These are phyloP conservation scores for Rana temporaria DNA, from an alignment of 2,113 vertebrate genomes.

Conservation along the genomic window DNA sequence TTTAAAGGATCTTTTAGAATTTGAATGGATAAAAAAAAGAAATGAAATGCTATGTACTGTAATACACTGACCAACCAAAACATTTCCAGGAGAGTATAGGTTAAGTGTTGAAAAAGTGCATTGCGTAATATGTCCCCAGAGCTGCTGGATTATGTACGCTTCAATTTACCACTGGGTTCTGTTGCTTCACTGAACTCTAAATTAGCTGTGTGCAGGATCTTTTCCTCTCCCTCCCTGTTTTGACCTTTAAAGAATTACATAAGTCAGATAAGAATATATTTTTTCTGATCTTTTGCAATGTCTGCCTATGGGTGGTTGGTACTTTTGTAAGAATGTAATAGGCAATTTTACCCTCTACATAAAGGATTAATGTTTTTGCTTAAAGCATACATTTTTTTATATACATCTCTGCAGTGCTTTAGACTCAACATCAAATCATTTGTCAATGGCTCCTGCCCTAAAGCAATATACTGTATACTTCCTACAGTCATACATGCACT, in stretches of 20 bases:
- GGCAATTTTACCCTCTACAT: slow-evolving; percentile 18
- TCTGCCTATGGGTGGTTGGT: slow-evolving; percentile 32
- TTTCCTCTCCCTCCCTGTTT: slow-evolving; percentile 42
- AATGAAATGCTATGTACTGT: too few relatives aligned
- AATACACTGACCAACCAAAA: not conserved
- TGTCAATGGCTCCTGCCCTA: too few relatives aligned
- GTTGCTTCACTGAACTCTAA: slow-evolving; percentile 44
- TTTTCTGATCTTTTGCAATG: not conserved
- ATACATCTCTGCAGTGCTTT: too few relatives aligned
- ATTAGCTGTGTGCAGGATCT: slow-evolving; percentile 48
- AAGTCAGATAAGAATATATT: slow-evolving; percentile 31
- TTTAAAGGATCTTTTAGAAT: too few relatives aligned
- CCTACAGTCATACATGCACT: too few relatives aligned
- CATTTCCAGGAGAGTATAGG: slow-evolving; percentile 32
- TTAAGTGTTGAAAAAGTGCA: slow-evolving; percentile 22
- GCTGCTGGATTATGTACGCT: slow-evolving; percentile 47
- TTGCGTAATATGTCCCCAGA: slow-evolving; percentile 44
- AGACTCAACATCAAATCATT: too few relatives aligned
- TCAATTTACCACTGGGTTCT: slow-evolving; percentile 46
- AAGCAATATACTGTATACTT: too few relatives aligned
- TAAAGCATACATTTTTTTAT: not conserved
- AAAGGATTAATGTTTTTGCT: not conserved
- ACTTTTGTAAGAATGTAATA: slow-evolving; percentile 14
- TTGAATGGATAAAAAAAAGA: too few relatives aligned
- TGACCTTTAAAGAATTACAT: slow-evolving; percentile 55